Evolutionary conservation across 2,797 vertebrate genomes (phyloP).

Genomic region (Chrosomus eos): DNA sequence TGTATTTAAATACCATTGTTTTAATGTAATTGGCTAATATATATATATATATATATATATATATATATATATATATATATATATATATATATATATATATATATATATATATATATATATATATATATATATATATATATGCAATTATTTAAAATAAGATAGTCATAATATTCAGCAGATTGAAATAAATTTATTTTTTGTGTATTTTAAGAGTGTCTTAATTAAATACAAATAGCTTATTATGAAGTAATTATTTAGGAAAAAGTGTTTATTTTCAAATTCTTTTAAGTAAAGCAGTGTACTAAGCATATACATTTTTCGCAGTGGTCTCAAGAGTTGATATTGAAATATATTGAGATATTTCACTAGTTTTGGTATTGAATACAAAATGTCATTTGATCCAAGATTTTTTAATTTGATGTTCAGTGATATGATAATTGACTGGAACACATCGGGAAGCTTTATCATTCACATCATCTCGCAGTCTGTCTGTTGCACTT

Average conservation of each 20-base stretch:
- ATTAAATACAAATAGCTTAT: neutral
- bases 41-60: too few relatives aligned
- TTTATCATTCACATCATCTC: neutral
- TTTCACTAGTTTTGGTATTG: neutral
- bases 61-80: too few relatives aligned
- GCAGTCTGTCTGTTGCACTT: neutral
- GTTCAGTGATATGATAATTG: neutral
- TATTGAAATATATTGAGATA: neutral
- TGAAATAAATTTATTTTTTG: neutral
- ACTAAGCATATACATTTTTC: neutral
- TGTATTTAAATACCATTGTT: neutral
- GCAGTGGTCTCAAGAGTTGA: neutral
- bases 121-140: neutral
- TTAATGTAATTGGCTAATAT: neutral
- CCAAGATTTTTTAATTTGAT: neutral
- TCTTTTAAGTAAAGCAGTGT: neutral
- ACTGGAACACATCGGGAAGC: neutral
- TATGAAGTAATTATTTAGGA: neutral
- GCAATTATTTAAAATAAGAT: neutral
- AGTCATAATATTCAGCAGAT: neutral
- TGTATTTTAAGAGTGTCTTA: neutral
- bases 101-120: too few relatives aligned
- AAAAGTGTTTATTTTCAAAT: neutral
- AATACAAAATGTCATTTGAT: neutral
- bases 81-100: too few relatives aligned